Conservation (phyloP, 2,888 invertebrate species). For the Drosophila diplacantha region DNA sequence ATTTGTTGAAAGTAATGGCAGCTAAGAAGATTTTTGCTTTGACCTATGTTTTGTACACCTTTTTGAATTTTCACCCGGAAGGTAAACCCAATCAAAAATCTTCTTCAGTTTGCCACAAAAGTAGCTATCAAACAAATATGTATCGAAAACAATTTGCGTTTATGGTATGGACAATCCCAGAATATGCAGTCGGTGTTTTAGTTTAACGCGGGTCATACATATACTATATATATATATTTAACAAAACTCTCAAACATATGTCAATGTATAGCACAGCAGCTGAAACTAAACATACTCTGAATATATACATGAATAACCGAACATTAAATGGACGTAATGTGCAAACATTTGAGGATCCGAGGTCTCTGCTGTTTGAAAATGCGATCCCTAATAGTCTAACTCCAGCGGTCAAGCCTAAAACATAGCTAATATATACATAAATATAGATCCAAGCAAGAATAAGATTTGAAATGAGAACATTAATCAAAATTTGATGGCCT, state of each 20-base stretch:
- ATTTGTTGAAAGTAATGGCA: conserved; percentile 29
- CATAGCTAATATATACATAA: not conserved
- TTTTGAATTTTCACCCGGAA: not conserved
- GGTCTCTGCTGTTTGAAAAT: conserved; percentile 1
- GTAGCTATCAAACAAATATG: conserved; percentile 44
- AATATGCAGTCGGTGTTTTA: conserved; percentile 50
- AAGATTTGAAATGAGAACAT: conserved; percentile 8
- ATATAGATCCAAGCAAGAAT: conserved; percentile 5
- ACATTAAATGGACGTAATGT: conserved; percentile 55
- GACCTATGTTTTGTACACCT: not conserved
- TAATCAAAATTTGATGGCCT: conserved; percentile 39
- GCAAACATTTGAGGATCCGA: conserved; percentile 49
- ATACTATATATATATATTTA: not conserved
- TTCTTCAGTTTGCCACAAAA: conserved; percentile 16
- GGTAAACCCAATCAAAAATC: not conserved
- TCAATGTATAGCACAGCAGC: conserved; percentile 36
- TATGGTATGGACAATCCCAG: conserved; percentile 70
- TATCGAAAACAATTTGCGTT: conserved; percentile 67
- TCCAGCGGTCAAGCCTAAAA: conserved; percentile 56
- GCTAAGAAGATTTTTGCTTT: conserved; percentile 20
- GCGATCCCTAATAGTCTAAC: conserved; percentile 46
- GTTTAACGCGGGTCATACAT: conserved; percentile 32
- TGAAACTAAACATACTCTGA: conserved; percentile 29
- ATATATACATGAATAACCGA: conserved; percentile 15
- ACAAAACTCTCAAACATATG: conserved; percentile 26